Conservation (phyloP, 2,888 invertebrate species). For the Ceriagrion tenellum region DNA sequence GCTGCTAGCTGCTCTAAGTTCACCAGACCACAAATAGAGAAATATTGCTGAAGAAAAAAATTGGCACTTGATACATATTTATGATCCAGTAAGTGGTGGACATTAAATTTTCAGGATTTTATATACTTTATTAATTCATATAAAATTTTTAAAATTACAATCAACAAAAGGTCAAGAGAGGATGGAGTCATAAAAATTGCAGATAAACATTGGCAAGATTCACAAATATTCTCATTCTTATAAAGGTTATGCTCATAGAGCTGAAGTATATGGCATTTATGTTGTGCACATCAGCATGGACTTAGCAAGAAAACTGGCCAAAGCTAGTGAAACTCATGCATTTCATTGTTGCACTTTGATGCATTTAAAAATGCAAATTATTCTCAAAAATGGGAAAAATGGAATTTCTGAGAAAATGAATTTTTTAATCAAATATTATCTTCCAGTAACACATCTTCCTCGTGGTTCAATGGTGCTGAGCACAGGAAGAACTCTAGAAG, state of each 20-base stretch:
- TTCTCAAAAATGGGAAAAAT: background rate
- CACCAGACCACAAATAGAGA: background rate
- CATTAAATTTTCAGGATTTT: background rate
- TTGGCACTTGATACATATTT: background rate
- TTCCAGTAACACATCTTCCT: conserved; percentile 71
- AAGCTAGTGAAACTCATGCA: background rate
- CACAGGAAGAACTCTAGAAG: conserved; percentile 94
- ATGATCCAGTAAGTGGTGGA: background rate
- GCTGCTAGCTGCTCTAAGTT: too few relatives aligned
- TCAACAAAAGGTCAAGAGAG: background rate
- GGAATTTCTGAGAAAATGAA: background rate
- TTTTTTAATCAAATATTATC: conserved; percentile 69
- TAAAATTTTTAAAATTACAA: background rate
- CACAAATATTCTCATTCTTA: background rate
- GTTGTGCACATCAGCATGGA: background rate
- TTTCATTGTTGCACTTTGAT: background rate
- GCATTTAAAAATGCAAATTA: conserved; percentile 21
- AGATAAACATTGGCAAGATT: background rate
- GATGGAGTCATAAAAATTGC: background rate
- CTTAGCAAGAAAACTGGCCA: background rate
- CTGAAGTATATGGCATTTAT: background rate
- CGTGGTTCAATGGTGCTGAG: conserved; percentile 88
- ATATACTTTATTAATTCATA: background rate
- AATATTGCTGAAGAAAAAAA: background rate
- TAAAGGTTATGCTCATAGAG: background rate